Evolutionary conservation across 2,888 invertebrate species (phyloP).

Genomic region (Stramonita haemastoma): DNA sequence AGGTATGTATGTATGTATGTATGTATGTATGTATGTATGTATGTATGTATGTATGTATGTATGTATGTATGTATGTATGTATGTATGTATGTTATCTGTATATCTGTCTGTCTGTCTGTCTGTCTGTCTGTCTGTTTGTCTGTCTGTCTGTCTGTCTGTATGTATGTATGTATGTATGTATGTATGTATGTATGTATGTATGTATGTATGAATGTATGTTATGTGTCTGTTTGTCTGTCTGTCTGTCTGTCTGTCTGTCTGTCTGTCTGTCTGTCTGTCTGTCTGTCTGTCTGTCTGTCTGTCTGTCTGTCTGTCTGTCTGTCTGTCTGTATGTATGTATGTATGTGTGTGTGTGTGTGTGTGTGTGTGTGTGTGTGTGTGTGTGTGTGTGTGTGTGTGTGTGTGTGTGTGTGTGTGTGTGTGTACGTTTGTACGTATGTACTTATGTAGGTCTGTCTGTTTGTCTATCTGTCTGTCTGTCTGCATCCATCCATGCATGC

Average conservation of each 20-base stretch:
- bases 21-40: background rate
- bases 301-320: background rate
- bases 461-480: background rate
- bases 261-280: constrained; percentile 6
- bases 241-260: background rate
- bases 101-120: no score
- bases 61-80: background rate
- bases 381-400: background rate
- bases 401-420: background rate
- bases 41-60: background rate
- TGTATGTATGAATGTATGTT: no score
- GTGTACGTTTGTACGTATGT: background rate
- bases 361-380: background rate
- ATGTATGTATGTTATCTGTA: no score
- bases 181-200: no score
- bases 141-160: background rate
- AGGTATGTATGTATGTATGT: background rate
- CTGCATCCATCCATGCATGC: no score
- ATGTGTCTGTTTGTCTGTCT: background rate
- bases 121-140: no score
- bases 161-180: no score
- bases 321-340: background rate
- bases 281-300: background rate
- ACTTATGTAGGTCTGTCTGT: background rate
- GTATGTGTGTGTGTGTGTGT: background rate